Evolutionary conservation across 2,113 vertebrate species (phyloP), one percentile per base, ranked within the genome.

Genomic region (Istiophorus platypterus): DNA sequence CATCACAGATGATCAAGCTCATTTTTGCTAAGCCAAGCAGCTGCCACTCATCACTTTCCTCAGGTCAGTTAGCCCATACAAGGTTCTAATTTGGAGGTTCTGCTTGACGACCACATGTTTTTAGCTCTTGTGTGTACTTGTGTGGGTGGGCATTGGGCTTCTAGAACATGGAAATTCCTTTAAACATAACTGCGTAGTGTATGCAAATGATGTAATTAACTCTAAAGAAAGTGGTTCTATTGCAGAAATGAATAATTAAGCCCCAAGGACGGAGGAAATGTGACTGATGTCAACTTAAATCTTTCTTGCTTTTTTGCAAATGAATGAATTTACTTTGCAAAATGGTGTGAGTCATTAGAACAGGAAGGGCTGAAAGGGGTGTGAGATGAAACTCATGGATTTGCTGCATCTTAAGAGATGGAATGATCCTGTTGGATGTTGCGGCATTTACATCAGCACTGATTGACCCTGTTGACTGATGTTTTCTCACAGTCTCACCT

Each of bases 261-360:
- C 56, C 41, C 42, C 34, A 51, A 71, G 41, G 61, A 61, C n/a
- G n/a, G 29, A 58, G 58, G 63, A 80, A 72, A 65, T 66, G 79
- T 51, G 51, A 71, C 17, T 80, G 37, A 37, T 37, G 34, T 41
- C 49, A 74, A 57, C 79, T 72, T 65, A 67, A 61, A 81, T 17
- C n/a, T n/a, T n/a, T n/a, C n/a, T n/a, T n/a, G 51, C 42, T 31
- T 69, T 67, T 64, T 75, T 73, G 49, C 67, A 69, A 72, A 73
- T 61, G 14, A 76, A 72, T 81, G 39, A 70, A 68, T 75, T 77
- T 67, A 37, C 26, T 64, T 65, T 42, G 51, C 39, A 83, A 67
- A 74, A 56, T 67, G 42, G 39, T 68, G 42, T 29, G 61, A 54
- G 57, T 56, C 58, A 75, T 63, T 61, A 13, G 4, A 76, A 72